These are phyloP conservation scores for Tragulus kanchil DNA, from an alignment of 2,113 vertebrate genomes.

Conservation along the genomic window DNA sequence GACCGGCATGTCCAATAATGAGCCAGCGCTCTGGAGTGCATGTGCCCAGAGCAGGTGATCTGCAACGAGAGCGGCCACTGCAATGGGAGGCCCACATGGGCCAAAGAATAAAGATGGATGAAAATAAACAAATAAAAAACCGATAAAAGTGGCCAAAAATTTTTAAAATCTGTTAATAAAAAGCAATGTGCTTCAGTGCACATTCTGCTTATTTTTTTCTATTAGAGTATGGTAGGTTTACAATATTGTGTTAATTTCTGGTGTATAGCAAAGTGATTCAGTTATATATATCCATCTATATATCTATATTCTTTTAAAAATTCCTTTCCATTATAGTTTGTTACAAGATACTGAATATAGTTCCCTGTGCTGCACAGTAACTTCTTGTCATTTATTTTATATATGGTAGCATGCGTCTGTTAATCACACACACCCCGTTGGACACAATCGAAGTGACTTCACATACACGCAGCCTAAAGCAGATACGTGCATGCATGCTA, in stretches of 20 bases:
- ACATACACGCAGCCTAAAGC: too few relatives aligned
- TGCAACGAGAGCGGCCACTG: too few relatives aligned
- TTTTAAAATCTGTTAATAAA: neutral
- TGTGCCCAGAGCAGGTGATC: too few relatives aligned
- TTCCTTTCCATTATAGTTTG: neutral
- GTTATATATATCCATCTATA: neutral
- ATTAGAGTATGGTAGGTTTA: neutral
- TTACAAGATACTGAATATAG: neutral
- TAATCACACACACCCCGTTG: neutral
- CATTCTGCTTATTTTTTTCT: neutral
- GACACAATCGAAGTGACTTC: too few relatives aligned
- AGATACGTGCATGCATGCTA: too few relatives aligned
- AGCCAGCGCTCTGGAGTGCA: too few relatives aligned
- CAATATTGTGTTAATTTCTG: neutral
- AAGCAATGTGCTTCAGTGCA: neutral
- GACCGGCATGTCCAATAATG: too few relatives aligned
- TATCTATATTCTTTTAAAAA: neutral
- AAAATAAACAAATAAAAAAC: too few relatives aligned
- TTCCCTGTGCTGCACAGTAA: neutral
- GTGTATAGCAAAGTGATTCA: neutral
- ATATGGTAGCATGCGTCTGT: neutral
- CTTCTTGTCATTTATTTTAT: neutral
- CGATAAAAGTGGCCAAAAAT: too few relatives aligned
- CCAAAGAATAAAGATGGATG: too few relatives aligned
- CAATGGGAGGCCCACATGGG: too few relatives aligned